Evolutionary conservation across 2,888 invertebrate species (phyloP), one percentile per base, ranked within the genome.

Genomic region (Euplexia lucipara): DNA sequence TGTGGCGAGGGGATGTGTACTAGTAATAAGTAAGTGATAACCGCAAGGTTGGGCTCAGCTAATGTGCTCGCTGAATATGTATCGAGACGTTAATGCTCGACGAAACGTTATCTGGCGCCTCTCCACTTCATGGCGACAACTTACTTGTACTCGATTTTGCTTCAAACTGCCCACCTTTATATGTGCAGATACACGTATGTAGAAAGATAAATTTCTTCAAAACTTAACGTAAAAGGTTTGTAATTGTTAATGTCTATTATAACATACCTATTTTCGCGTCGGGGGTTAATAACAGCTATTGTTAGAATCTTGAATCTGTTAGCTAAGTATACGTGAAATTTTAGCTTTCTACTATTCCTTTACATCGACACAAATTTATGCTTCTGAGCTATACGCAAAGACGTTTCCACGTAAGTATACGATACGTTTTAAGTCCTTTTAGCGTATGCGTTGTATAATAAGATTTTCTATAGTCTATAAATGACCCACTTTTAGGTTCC

Each of bases 41-140:
- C 76, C 66, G 62, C 78, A 78, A 78, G 65, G 70, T 79, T 71
- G 75, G 76, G 65, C 67, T 20, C 30, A 8, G 44, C 72, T 88
- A 87, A 88, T 86, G 85, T 81, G 75, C 70, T 81, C 85, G 74
- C 79, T 89, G 88, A 90, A 88, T 90, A 88, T 89, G 86, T 88
- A 89, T 88, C 81, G 80, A 82, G 81, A 83, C 74, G 74, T 73
- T 77, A 65, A 77, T 75, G 82, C 75, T 84, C 82, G 79, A 70
- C 84, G 82, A 47, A 47, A 42, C 14, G n/a, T n/a, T n/a, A n/a
- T n/a, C n/a, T n/a, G n/a, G n/a, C n/a, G n/a, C n/a, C n/a, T n/a
- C n/a, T n/a, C n/a, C n/a, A n/a, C n/a, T n/a, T n/a, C n/a, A n/a
- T n/a, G n/a, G n/a, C 16, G 45, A 20, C 49, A 59, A 56, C 26